phyloP scores from a whole-genome alignment of 2,113 vertebrate species.

The Corythoichthys haematopterus region DNA sequence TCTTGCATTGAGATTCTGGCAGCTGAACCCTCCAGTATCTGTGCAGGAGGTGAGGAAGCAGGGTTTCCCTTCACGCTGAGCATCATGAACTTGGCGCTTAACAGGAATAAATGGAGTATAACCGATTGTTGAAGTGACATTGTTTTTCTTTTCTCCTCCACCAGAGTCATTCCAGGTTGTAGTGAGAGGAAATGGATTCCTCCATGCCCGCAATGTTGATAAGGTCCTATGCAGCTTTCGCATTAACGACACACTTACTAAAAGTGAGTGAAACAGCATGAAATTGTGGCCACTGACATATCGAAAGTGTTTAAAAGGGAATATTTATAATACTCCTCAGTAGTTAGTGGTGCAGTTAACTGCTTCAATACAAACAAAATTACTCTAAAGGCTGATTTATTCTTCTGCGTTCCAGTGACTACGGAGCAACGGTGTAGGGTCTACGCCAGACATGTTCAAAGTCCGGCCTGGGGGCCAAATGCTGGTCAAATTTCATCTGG shows the following conservation, averaged over 20 bases:
- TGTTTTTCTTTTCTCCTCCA: slow-evolving; percentile 4
- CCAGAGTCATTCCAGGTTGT: slow-evolving; percentile 93
- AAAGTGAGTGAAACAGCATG: slow-evolving; percentile 78
- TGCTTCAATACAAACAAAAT: neutral
- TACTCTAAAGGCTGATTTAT: neutral
- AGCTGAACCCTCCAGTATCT: slow-evolving; percentile 94
- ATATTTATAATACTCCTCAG: neutral
- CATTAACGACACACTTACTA: slow-evolving; percentile 89
- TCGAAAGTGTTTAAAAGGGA: neutral
- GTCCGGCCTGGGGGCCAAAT: too few relatives aligned
- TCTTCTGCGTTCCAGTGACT: too few relatives aligned
- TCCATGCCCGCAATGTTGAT: slow-evolving; percentile 86
- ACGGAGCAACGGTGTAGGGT: too few relatives aligned
- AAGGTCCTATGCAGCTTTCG: slow-evolving; percentile 93
- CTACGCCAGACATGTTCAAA: too few relatives aligned
- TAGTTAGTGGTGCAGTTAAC: neutral
- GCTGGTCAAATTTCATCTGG: too few relatives aligned
- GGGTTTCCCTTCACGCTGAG: neutral
- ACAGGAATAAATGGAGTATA: neutral
- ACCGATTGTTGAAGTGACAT: neutral
- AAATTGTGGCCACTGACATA: neutral
- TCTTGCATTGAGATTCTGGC: slow-evolving; percentile 98
- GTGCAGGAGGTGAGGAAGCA: slow-evolving; percentile 86
- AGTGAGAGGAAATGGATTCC: slow-evolving; percentile 92
- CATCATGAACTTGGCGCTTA: neutral